Percentiles rank a stretch among this genome's conserved stretches.
Evolutionary conservation across 2,797 vertebrate species (phyloP).

Genomic region (Takifugu rubripes): DNA sequence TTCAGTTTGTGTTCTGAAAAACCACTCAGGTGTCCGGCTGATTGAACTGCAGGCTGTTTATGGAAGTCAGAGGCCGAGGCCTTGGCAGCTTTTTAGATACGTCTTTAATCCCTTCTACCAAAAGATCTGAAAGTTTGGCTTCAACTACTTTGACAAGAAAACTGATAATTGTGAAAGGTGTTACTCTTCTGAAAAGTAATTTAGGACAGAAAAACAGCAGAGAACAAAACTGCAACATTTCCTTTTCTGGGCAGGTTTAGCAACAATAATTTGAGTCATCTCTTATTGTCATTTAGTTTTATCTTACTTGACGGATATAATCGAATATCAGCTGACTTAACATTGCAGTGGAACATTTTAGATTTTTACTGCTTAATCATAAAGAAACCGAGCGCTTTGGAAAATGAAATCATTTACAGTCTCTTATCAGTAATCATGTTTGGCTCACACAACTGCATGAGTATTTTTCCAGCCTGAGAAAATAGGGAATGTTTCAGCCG

Average conservation of each 20-base stretch:
- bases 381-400: not conserved
- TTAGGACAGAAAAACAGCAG: slow-evolving; percentile 13
- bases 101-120: no score
- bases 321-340: not conserved
- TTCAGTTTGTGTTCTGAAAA: slow-evolving; percentile 36
- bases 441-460: slow-evolving; percentile 26
- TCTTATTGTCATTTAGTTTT: no score
- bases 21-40: slow-evolving; percentile 29
- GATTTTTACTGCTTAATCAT: not conserved
- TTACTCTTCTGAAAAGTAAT: not conserved
- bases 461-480: slow-evolving; percentile 41
- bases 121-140: no score
- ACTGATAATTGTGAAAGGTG: no score
- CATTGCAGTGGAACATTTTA: no score
- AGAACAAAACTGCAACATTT: no score
- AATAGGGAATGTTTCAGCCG: slow-evolving; percentile 18
- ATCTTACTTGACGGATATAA: slow-evolving; percentile 8
- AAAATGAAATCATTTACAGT: slow-evolving; percentile 33
- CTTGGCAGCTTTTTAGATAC: no score
- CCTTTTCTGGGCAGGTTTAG: not conserved
- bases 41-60: not conserved
- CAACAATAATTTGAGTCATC: no score
- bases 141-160: no score
- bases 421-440: slow-evolving; percentile 51
- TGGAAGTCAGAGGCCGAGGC: no score